Conservation (phyloP, 2,797 vertebrate species). For the Pampus argenteus region DNA sequence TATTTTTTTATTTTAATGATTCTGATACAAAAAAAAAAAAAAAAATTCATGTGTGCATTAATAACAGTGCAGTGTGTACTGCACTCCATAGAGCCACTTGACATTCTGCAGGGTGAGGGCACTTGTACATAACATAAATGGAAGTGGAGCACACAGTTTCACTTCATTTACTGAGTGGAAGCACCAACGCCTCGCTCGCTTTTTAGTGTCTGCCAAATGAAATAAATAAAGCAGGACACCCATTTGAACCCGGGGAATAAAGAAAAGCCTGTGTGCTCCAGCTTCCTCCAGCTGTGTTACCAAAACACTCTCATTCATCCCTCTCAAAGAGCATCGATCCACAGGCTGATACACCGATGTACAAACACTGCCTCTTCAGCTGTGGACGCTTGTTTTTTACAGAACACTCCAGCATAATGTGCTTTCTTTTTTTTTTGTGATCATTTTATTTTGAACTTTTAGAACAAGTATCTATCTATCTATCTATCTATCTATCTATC, state of each 20-base stretch:
- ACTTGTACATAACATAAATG: neutral
- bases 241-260: neutral
- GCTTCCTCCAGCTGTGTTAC: neutral
- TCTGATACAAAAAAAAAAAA: neutral
- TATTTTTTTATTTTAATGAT: no score
- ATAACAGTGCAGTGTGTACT: neutral
- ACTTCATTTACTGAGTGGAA: neutral
- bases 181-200: neutral
- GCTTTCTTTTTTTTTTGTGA: no score
- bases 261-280: neutral
- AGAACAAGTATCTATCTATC: no score
- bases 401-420: neutral
- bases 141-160: neutral
- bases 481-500: no score
- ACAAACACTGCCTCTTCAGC: neutral
- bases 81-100: conserved; percentile 12
- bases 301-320: neutral
- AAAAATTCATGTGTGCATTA: conserved; percentile 1
- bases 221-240: neutral
- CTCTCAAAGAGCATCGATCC: neutral
- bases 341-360: neutral
- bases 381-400: neutral
- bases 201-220: neutral
- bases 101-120: conserved; percentile 24
- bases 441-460: no score